Evolutionary conservation across 2,113 vertebrate species (phyloP).

Genomic region (Sinocyclocheilus grahami): DNA sequence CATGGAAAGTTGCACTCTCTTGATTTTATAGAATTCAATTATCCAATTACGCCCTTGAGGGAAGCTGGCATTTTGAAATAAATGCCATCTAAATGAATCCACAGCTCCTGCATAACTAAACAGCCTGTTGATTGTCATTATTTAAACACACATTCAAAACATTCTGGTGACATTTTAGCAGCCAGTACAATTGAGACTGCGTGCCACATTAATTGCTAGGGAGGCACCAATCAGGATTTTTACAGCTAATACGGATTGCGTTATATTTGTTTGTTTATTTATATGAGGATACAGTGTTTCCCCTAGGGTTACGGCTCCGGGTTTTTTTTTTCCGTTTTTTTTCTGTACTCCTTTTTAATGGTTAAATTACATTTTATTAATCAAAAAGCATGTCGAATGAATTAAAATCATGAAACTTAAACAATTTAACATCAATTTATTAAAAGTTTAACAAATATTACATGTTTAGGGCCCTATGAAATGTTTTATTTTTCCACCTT

Average conservation of each 20-base stretch:
- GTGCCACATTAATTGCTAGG: neutral
- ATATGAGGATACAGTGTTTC: neutral
- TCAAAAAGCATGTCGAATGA: no score
- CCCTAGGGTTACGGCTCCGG: no score
- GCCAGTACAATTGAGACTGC: neutral
- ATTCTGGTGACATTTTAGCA: constrained; percentile 30
- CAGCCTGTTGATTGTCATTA: constrained; percentile 14
- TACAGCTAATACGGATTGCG: neutral
- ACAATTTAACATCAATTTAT: no score
- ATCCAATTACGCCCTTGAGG: constrained; percentile 44
- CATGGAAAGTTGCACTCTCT: constrained; percentile 26
- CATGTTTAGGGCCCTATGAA: no score
- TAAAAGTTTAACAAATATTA: no score
- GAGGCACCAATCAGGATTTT: neutral
- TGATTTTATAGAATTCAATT: constrained; percentile 25
- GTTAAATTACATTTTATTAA: no score
- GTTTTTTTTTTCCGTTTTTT: no score
- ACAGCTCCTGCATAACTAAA: constrained; percentile 11
- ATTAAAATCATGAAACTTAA: no score
- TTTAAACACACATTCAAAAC: constrained; percentile 20
- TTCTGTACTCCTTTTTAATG: no score
- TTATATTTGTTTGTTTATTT: neutral
- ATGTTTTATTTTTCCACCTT: no score
- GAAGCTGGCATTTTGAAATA: constrained; percentile 40
- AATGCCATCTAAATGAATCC: constrained; percentile 33